phyloP scores from a whole-genome alignment of 92 coral and sea anemone genomes.

The Zoanthus sansibaricus region DNA sequence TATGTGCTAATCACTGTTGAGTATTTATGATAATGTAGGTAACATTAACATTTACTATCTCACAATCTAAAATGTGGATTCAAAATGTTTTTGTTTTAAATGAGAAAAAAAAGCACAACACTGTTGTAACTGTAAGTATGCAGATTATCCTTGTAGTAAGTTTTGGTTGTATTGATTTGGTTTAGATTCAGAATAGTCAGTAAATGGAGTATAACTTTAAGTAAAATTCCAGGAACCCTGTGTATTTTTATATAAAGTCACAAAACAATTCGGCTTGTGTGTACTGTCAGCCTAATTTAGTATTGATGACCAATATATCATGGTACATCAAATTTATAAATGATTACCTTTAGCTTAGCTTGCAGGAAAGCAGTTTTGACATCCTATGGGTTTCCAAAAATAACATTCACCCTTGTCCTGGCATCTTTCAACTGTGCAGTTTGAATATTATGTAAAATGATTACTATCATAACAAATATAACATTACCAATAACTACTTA shows the following conservation, averaged over 20 bases:
- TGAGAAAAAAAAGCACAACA: constrained; percentile 12
- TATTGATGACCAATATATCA: background rate
- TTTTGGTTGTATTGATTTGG: background rate
- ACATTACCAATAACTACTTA: no score
- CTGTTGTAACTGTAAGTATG: constrained; percentile 52
- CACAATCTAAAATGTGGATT: no score
- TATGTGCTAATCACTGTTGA: no score
- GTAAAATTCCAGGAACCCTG: background rate
- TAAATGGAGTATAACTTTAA: background rate
- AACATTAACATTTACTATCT: no score
- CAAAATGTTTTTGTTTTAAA: no score
- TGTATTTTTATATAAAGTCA: background rate
- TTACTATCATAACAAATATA: background rate
- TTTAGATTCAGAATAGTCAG: background rate
- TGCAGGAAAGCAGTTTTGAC: constrained; percentile 81
- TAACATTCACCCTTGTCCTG: constrained; percentile 91
- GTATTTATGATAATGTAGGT: no score
- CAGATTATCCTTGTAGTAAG: background rate
- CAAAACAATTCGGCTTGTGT: background rate
- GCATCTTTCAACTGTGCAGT: constrained; percentile 83
- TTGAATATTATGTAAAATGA: background rate
- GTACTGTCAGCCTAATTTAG: background rate
- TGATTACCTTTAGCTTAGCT: constrained; percentile 73
- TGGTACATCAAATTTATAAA: background rate
- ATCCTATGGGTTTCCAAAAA: constrained; percentile 78